Conservation (phyloP, 2,888 invertebrate species). For the Vanessa cardui region DNA sequence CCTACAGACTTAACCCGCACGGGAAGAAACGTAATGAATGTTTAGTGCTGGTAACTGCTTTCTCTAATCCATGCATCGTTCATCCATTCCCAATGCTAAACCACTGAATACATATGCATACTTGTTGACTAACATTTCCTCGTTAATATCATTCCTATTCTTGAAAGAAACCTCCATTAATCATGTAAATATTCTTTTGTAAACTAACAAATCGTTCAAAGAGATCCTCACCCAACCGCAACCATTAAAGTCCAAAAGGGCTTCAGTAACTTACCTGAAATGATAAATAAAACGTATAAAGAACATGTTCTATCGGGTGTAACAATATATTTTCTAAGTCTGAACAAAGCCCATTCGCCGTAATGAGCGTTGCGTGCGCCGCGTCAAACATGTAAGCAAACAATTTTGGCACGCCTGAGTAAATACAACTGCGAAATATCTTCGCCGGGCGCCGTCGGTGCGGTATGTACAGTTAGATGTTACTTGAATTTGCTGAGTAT, state of each 20-base stretch:
- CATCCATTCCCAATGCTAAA: conserved; percentile 12
- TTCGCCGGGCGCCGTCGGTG: conserved; percentile 70
- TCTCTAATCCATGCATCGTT: conserved; percentile 55
- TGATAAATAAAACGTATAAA: conserved; percentile 76
- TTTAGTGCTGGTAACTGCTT: conserved; percentile 62
- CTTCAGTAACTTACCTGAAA: conserved; percentile 75
- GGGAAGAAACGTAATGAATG: conserved; percentile 74
- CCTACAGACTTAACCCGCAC: conserved; percentile 67
- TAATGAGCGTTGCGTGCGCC: conserved; percentile 81
- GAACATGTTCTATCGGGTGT: conserved; percentile 73
- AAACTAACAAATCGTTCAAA: conserved; percentile 58
- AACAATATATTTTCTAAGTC: conserved; percentile 78
- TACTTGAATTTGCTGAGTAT: conserved; percentile 73
- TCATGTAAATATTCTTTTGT: conserved; percentile 39
- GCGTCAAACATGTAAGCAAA: conserved; percentile 83
- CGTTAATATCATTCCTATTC: neutral
- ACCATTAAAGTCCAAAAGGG: conserved; percentile 64
- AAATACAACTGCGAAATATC: conserved; percentile 81
- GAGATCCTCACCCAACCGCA: conserved; percentile 66
- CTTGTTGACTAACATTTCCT: conserved; percentile 45
- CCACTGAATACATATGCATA: conserved; percentile 16
- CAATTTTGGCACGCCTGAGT: conserved; percentile 82
- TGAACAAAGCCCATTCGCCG: conserved; percentile 77
- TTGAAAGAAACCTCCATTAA: conserved; percentile 28
- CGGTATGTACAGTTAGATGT: conserved; percentile 71